A percentile compares a stretch with the other conserved stretches of the same genome.
phyloP scores from a whole-genome alignment of 2,888 invertebrate species.

The Calameuta pallipes region DNA sequence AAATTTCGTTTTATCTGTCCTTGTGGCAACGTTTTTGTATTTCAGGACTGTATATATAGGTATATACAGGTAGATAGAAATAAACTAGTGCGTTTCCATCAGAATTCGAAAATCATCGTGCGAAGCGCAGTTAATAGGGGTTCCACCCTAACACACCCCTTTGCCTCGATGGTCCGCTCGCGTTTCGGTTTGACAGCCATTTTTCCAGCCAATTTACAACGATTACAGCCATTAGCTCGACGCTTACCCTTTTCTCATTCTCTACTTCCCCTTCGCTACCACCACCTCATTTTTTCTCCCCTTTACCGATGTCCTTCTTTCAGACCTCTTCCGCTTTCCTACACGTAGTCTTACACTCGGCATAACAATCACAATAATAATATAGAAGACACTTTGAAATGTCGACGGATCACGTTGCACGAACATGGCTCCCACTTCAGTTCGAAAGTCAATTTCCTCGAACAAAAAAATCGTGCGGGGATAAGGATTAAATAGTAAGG shows the following conservation, averaged over 20 bases:
- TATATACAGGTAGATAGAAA: not conserved
- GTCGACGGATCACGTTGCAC: slow-evolving; percentile 5
- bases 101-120: slow-evolving; percentile 11
- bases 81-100: not conserved
- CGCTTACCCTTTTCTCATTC: not conserved
- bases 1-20: not conserved
- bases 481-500: slow-evolving; percentile 7
- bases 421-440: not conserved
- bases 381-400: slow-evolving; percentile 23
- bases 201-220: slow-evolving; percentile 44
- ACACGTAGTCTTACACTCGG: slow-evolving; percentile 21
- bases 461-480: not conserved
- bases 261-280: not conserved
- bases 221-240: slow-evolving; percentile 27
- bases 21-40: not conserved
- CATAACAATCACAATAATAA: not conserved
- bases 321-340: slow-evolving; percentile 1
- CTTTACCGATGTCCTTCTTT: slow-evolving; percentile 18
- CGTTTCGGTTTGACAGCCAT: slow-evolving; percentile 34
- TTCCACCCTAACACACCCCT: slow-evolving; percentile 20
- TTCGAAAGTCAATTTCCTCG: not conserved
- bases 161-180: slow-evolving; percentile 29
- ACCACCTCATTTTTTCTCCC: slow-evolving; percentile 13
- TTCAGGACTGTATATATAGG: not conserved
- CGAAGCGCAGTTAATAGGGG: slow-evolving; percentile 9